Percentiles rank a stretch among this genome's conserved stretches.
Conservation (phyloP, 2,888 invertebrate genomes). For the Sarcophaga rosellei region DNA sequence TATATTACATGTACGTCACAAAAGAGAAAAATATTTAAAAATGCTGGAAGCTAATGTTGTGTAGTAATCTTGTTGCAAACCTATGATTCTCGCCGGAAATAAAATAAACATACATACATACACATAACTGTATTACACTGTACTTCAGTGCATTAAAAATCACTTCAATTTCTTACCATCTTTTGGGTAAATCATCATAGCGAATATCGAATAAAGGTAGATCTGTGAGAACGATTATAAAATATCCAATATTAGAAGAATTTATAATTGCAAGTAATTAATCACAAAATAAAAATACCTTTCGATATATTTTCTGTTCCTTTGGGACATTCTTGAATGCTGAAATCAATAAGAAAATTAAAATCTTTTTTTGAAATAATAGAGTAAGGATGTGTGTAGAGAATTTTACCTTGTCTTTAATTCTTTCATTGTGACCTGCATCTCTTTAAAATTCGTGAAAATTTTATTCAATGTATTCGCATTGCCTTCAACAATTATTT, state of each 20-base stretch:
- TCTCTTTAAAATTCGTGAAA: constrained; percentile 15
- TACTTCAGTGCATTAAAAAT: too few species aligned
- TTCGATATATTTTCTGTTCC: background rate
- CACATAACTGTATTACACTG: too few species aligned
- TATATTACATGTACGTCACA: too few species aligned
- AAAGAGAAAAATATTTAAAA: background rate
- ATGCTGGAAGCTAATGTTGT: too few species aligned
- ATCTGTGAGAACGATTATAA: background rate
- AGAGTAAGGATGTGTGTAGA: background rate
- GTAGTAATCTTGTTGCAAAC: too few species aligned
- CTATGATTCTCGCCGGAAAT: too few species aligned
- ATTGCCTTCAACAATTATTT: constrained; percentile 14
- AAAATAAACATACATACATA: too few species aligned
- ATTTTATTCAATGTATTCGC: background rate
- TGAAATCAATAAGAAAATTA: background rate
- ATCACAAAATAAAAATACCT: background rate
- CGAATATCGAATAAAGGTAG: constrained; percentile 15
- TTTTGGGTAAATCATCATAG: background rate
- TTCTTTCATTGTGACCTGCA: background rate
- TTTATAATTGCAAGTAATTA: background rate
- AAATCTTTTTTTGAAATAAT: background rate
- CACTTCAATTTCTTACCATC: constrained; percentile 4
- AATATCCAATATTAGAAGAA: too few species aligned
- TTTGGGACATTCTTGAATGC: background rate
- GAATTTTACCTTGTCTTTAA: background rate